Conservation (phyloP, 2,888 invertebrate species). For the Leptinotarsa rubiginosa region DNA sequence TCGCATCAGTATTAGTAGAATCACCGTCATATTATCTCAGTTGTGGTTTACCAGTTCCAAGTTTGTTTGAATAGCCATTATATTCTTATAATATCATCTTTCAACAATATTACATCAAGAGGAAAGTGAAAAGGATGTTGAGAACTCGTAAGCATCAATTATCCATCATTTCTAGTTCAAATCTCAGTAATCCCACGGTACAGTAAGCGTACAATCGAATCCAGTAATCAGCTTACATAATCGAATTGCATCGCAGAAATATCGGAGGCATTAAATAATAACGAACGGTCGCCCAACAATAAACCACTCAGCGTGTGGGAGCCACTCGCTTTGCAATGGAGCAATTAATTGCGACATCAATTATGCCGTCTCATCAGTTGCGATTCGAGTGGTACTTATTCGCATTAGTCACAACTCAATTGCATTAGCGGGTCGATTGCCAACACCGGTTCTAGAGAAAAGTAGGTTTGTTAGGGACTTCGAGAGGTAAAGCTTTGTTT, state of each 20-base stretch:
- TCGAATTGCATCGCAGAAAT: not conserved
- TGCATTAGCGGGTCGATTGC: not conserved
- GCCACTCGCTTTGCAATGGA: not conserved
- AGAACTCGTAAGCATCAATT: not conserved
- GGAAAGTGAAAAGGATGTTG: not conserved
- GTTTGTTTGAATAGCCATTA: too few species aligned
- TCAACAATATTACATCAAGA: not conserved
- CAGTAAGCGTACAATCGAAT: not conserved
- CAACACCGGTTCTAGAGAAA: not conserved
- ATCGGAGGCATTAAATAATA: constrained; percentile 4
- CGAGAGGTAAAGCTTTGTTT: too few species aligned
- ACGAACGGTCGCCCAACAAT: not conserved
- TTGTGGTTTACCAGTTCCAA: too few species aligned
- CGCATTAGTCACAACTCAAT: not conserved
- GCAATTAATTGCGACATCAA: constrained; percentile 8
- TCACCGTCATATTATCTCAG: too few species aligned
- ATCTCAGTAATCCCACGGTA: constrained; percentile 1
- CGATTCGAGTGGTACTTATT: not conserved
- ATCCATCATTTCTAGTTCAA: not conserved
- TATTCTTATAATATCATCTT: too few species aligned
- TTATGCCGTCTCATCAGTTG: constrained; percentile 5
- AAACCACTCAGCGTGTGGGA: not conserved
- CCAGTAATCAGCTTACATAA: not conserved
- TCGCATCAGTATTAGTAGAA: too few species aligned
- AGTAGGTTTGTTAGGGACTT: not conserved